Base-by-base conservation (phyloP, 2,888 invertebrate species). In the Tribolium freemani region DNA sequence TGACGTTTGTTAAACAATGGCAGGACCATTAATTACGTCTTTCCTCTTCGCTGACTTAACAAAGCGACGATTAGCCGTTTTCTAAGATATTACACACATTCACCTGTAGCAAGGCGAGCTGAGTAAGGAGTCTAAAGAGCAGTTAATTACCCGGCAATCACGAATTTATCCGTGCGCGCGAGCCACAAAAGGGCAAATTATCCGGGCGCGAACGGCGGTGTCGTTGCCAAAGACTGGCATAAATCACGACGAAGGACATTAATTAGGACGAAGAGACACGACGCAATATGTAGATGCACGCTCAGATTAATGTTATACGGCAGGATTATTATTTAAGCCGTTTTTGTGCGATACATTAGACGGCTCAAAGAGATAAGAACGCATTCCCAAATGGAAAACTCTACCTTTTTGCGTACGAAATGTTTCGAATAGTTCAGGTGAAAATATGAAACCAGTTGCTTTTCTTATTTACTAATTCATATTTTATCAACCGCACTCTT, bases 261-360 rank as follows among this genome's bases (percentile, higher is more conserved):
- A 86, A 86, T 86, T 85, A 85, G 84, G 82, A 81, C 82, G 83
- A 78, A 74, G 81, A 76, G 84, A 84, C 84, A 83, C 84, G 81
- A 81, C 82, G 83, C 84, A 84, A 84, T 85, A 85, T 85, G 84
- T 84, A 84, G 84, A 85, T 85, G 80, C 83, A 84, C 82, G 83
- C 72, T 80, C 78, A 83, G 84, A 85, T 85, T 84, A 83, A 82
- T 83, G 80, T 79, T 78, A 75, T 77, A 80, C 76, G 78, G 68
- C 73, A 51, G 71, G 78, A 76, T 75, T 78, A 80, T 80, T 80
- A 81, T 79, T 80, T 80, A 68, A 58, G 11, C 13, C 51, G 53
- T 66, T 71, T 71, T 67, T 69, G 58, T 56, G 30, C 26, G 26
- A 26, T 26, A 26, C 26, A 26, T 26, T 26, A 26, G 10, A 50